Conservation (phyloP, 2,888 invertebrate genomes). For the Chrysina gloriosa region DNA sequence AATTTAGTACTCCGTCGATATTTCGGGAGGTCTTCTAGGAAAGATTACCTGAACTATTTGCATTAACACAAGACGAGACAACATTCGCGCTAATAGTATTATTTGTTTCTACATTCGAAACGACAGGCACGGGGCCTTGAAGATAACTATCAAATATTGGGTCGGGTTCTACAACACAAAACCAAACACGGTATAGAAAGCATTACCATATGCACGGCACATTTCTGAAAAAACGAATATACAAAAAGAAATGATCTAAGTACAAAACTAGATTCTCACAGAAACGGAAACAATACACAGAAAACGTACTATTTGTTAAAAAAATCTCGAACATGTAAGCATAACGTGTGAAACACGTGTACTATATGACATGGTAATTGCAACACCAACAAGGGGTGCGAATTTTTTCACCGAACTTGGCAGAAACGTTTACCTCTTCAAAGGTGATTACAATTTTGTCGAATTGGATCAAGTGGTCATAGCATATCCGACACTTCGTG, state of each 20-base stretch:
- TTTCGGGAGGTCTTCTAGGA: conserved; percentile 13
- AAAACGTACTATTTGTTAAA: no score
- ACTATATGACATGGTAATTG: no score
- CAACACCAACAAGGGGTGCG: no score
- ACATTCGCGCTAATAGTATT: conserved; percentile 46
- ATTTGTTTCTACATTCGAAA: conserved; percentile 53
- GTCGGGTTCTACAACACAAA: conserved; percentile 72
- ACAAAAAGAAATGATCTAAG: not conserved
- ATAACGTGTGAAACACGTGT: no score
- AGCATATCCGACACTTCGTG: no score
- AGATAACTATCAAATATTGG: conserved; percentile 78
- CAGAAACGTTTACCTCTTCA: no score
- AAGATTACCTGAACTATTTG: conserved; percentile 43
- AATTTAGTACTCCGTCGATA: not conserved
- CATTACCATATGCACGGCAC: conserved; percentile 9
- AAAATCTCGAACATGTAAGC: no score
- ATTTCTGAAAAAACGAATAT: conserved; percentile 4
- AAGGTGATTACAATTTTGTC: no score
- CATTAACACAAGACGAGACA: conserved; percentile 51
- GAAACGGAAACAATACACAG: conserved; percentile 1
- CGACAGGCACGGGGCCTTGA: conserved; percentile 65
- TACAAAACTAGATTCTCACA: conserved; percentile 2
- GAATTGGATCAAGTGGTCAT: no score
- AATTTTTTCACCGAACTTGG: no score
- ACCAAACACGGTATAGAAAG: conserved; percentile 26